phyloP scores from a whole-genome alignment of 2,888 invertebrate genomes.

The Dione vanillae region DNA sequence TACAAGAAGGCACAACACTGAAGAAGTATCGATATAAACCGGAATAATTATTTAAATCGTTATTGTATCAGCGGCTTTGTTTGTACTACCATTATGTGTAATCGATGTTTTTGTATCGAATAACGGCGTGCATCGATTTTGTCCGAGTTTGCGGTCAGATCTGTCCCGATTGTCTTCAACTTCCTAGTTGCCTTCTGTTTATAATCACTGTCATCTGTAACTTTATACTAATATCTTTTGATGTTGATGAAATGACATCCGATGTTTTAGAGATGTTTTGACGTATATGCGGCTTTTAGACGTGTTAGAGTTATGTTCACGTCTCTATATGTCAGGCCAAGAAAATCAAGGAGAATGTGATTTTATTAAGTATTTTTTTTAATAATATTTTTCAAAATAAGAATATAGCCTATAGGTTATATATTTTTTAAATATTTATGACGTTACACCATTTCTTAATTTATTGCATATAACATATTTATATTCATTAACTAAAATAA shows the following conservation, averaged over 20 bases:
- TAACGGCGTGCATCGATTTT: conserved; percentile 56
- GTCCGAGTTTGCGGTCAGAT: conserved; percentile 44
- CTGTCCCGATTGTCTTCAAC: conserved; percentile 37
- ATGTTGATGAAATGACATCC: conserved; percentile 25
- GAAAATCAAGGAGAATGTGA: background rate
- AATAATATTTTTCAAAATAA: no score
- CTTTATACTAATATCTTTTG: conserved; percentile 13
- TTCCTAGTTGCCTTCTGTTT: conserved; percentile 42
- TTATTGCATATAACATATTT: no score
- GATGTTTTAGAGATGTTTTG: conserved; percentile 21
- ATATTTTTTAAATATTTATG: no score
- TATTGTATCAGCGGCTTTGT: conserved; percentile 66
- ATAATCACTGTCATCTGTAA: conserved; percentile 21
- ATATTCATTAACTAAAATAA: no score
- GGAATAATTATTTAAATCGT: background rate
- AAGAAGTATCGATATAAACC: background rate
- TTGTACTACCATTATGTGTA: conserved; percentile 67
- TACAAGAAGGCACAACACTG: background rate
- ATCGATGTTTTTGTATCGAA: conserved; percentile 67
- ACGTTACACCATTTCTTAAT: no score
- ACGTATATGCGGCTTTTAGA: background rate
- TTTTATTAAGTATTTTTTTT: no score
- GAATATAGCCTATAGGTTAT: no score
- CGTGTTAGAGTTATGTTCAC: background rate
- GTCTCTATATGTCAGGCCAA: background rate